Percentiles rank a stretch among this genome's conserved stretches.
These are phyloP conservation scores for Zaprionus bogoriensis DNA, from an alignment of 2,888 invertebrate genomes.

Conservation along the genomic window DNA sequence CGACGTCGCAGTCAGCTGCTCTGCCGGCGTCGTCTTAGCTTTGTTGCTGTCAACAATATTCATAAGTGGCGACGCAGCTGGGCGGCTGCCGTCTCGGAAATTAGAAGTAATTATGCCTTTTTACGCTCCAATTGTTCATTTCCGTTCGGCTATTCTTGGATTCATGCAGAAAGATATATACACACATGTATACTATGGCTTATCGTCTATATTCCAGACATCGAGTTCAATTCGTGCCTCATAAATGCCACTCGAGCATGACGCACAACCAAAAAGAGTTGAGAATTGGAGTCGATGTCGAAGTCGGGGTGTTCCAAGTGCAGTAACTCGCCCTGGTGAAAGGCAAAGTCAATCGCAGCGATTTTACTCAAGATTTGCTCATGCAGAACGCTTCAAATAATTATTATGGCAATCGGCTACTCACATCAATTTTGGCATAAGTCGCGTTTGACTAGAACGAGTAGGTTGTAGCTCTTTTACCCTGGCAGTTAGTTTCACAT, in stretches of 20 bases:
- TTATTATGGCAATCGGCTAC: too few species aligned
- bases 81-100: slow-evolving; percentile 36
- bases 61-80: slow-evolving; percentile 44
- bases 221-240: background rate
- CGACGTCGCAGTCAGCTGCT: background rate
- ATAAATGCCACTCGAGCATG: slow-evolving; percentile 23
- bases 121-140: slow-evolving; percentile 77
- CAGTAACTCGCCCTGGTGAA: background rate
- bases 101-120: slow-evolving; percentile 59
- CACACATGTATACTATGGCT: too few species aligned
- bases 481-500: too few species aligned
- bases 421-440: too few species aligned
- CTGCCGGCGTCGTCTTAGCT: background rate
- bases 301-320: background rate
- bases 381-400: too few species aligned
- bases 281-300: too few species aligned
- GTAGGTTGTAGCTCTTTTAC: too few species aligned
- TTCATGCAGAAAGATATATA: too few species aligned
- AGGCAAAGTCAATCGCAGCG: too few species aligned
- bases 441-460: too few species aligned
- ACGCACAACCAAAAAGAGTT: slow-evolving; percentile 1
- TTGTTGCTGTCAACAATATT: slow-evolving; percentile 27
- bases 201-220: too few species aligned
- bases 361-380: too few species aligned
- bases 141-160: slow-evolving; percentile 50